A percentile compares a stretch with the other conserved stretches of the same genome.
Conservation (phyloP, 2,113 vertebrate genomes). For the Archocentrus centrarchus region DNA sequence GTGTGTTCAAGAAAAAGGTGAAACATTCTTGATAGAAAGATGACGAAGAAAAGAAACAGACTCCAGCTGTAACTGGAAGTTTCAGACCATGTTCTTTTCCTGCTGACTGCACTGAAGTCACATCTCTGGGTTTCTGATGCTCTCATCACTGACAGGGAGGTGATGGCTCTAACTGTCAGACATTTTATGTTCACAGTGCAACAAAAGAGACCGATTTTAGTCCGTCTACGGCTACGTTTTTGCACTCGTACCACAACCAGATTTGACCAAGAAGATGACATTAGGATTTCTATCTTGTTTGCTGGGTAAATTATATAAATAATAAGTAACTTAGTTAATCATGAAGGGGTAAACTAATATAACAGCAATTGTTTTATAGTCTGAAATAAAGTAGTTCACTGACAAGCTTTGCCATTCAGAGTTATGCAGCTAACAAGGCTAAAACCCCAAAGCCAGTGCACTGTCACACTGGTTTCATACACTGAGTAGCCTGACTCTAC, state of each 20-base stretch:
- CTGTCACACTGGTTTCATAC: conserved; percentile 1
- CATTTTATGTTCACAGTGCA: background rate
- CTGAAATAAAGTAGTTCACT: background rate
- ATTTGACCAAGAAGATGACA: no score
- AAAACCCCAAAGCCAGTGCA: background rate
- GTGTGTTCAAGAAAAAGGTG: no score
- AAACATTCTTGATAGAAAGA: no score
- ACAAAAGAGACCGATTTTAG: background rate
- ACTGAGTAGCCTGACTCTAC: background rate
- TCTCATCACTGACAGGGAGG: background rate
- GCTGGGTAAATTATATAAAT: background rate
- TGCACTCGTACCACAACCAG: no score
- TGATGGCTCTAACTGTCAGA: background rate
- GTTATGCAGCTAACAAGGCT: background rate
- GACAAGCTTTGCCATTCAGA: background rate
- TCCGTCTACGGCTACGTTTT: background rate
- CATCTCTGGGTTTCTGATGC: background rate
- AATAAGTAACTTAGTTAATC: background rate
- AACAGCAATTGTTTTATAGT: background rate
- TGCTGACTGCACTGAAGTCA: background rate
- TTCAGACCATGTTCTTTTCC: no score
- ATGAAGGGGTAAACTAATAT: background rate
- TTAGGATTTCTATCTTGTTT: background rate
- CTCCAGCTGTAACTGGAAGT: no score
- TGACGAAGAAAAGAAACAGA: no score